phyloP scores from a whole-genome alignment of 2,113 vertebrate species.

The Jaculus jaculus region DNA sequence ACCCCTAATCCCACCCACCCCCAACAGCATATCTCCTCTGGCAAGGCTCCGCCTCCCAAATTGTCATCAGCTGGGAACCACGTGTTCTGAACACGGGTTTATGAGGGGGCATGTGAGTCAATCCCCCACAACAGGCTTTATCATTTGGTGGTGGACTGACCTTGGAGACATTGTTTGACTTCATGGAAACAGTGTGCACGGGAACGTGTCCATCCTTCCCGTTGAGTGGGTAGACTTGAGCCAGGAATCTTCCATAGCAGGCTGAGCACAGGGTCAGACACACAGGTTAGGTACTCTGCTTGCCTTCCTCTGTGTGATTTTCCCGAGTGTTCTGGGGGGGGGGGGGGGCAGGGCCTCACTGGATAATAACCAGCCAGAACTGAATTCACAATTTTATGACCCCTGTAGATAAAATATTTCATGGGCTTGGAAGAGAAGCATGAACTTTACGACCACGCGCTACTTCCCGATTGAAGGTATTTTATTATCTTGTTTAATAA shows the following conservation, averaged over 20 bases:
- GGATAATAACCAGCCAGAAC: not conserved
- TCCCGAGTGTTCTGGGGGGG: not conserved
- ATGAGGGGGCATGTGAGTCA: too few species aligned
- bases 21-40: too few species aligned
- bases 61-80: too few species aligned
- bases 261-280: not conserved
- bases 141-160: too few species aligned
- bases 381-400: not conserved
- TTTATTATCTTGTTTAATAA: slow-evolving; percentile 34
- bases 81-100: too few species aligned
- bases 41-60: too few species aligned
- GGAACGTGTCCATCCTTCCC: too few species aligned
- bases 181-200: not conserved
- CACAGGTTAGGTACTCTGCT: not conserved
- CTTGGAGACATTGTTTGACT: not conserved
- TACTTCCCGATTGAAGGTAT: not conserved
- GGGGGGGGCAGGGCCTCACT: not conserved
- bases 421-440: not conserved
- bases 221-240: too few species aligned
- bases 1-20: too few species aligned
- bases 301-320: not conserved
- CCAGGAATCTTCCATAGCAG: slow-evolving; percentile 21
- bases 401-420: not conserved
- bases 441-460: not conserved
- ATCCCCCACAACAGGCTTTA: too few species aligned